Evolutionary conservation across 2,888 invertebrate species (phyloP), one percentile per base, ranked within the genome.

Genomic region (Caenorhabditis afra): DNA sequence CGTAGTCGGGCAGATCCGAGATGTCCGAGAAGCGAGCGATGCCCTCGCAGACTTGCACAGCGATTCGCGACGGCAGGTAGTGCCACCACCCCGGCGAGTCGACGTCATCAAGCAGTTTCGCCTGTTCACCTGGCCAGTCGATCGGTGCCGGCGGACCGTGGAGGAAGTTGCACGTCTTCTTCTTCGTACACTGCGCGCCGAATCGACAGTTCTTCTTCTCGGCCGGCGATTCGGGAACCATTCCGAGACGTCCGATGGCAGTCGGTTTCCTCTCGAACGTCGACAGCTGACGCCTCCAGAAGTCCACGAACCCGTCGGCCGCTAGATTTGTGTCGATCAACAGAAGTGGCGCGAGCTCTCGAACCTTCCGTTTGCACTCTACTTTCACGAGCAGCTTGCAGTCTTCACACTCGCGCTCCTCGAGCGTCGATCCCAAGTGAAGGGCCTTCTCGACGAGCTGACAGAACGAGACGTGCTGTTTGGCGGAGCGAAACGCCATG

Each of bases 361-460:
- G 61, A 5, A 83, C 66, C 52, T 71, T 70, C 18, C 83, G 74
- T 37, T 75, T 79, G 18, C 78, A 70, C 44, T 83, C 81, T 74
- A 82, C 73, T 41, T 41, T 41, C 7, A 14, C 41, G 41, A 41
- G 7, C 41, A 41, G 14, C 11, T 41, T 14, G 23, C 68, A 68
- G 2, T 78, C 78, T 14, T 59, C 52, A 47, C 84, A 85, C 22
- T 77, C 75, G 0, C 45, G 65, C 45, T 85, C 81, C 2, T 44
- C 53, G 20, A n/a, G 50, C 2, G 59, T 37, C 5, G 35, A 20
- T 10, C 82, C 73, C 8, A 68, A 50, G 68, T 83, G 79, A 8
- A 85, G 45, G 1, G 80, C 62, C 52, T 84, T 82, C 45, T 84
- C 84, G n/a, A 84, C 61, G 11, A 84, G 68, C 35, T 78, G 67